These are phyloP conservation scores for Synanthedon vespiformis DNA, from an alignment of 2,888 invertebrate species.

Conservation along the genomic window DNA sequence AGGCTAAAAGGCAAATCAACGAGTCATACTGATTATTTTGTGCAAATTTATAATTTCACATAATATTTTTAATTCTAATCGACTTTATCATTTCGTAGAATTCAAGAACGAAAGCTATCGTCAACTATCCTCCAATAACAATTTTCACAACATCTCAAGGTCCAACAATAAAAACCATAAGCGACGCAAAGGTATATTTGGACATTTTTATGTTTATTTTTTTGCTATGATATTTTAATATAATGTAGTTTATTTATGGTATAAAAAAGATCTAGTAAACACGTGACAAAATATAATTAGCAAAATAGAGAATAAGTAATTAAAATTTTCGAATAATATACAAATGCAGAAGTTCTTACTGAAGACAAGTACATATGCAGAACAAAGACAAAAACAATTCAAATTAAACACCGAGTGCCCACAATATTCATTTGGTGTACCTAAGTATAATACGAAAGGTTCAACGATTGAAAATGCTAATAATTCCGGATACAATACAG, in stretches of 20 bases:
- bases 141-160: conserved; percentile 38
- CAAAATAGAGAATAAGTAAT: too few species aligned
- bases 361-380: conserved; percentile 28
- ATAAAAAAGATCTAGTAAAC: too few species aligned
- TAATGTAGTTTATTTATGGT: too few species aligned
- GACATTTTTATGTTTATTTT: background rate
- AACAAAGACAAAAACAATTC: conserved; percentile 24
- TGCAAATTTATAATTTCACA: too few species aligned
- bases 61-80: too few species aligned
- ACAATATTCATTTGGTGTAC: conserved; percentile 15
- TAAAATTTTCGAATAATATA: too few species aligned
- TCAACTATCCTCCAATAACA: conserved; percentile 19
- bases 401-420: conserved; percentile 27
- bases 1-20: too few species aligned
- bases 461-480: too few species aligned
- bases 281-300: too few species aligned
- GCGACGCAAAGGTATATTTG: conserved; percentile 38
- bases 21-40: too few species aligned
- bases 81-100: background rate
- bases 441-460: conserved; percentile 9
- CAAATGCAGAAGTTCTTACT: conserved; percentile 30
- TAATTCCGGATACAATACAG: too few species aligned
- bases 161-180: conserved; percentile 38
- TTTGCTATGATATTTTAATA: too few species aligned
- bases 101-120: background rate